Conservation (phyloP, 2,797 vertebrate genomes). For the Rhabdophis nuchalis region DNA sequence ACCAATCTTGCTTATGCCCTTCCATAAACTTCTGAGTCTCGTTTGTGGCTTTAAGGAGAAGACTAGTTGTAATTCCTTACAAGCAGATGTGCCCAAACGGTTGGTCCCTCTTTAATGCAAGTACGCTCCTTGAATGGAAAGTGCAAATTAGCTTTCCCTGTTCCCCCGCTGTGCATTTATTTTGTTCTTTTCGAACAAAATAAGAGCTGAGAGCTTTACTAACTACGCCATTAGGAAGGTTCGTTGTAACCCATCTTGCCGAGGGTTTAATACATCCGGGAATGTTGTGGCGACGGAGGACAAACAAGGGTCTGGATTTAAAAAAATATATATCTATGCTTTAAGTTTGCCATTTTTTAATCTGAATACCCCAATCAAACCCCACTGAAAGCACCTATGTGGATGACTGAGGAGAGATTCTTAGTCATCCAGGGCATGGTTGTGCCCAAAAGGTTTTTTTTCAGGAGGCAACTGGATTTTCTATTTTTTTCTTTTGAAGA, state of each 20-base stretch:
- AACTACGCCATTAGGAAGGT: neutral
- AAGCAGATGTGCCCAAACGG: neutral
- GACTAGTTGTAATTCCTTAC: neutral
- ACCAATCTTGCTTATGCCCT: neutral
- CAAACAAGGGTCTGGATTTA: neutral
- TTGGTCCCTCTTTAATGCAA: neutral
- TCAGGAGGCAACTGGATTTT: too few relatives aligned
- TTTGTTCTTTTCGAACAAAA: neutral
- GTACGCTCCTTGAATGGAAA: neutral
- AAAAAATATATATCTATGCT: neutral
- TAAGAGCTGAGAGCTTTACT: slow-evolving; percentile 4
- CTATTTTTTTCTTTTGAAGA: too few relatives aligned
- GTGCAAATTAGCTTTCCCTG: neutral
- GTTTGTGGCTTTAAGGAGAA: neutral
- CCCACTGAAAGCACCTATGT: too few relatives aligned
- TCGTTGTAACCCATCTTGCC: neutral
- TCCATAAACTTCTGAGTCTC: neutral
- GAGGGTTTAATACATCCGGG: slow-evolving; percentile 3
- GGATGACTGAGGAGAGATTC: too few relatives aligned
- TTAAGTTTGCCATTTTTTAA: neutral
- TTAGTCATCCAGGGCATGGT: too few relatives aligned
- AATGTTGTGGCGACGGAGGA: neutral
- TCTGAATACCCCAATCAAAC: neutral
- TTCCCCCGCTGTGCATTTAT: neutral
- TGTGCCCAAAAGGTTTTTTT: too few relatives aligned